Percentiles rank a stretch among this genome's conserved stretches.
phyloP scores from a whole-genome alignment of 1,140 invertebrate genomes.

The Mercenaria mercenaria region DNA sequence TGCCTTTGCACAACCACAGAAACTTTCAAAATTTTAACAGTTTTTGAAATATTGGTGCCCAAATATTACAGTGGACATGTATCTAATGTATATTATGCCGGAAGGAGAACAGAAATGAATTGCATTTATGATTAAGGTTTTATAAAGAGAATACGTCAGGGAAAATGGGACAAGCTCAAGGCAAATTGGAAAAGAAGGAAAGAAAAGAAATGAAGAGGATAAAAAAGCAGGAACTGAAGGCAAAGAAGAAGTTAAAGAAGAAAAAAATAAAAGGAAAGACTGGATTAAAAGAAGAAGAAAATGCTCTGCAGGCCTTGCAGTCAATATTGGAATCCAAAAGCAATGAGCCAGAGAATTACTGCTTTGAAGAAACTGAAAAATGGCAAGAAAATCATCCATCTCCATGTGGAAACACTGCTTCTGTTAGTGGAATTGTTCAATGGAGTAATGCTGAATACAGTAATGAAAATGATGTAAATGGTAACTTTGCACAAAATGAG shows the following conservation, averaged over 20 bases:
- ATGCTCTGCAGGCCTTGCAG: neutral
- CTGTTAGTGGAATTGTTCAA: too few species aligned
- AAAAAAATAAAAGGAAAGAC: constrained; percentile 35
- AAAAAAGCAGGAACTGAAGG: constrained; percentile 11
- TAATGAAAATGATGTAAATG: neutral
- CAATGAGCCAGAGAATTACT: neutral
- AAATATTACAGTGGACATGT: too few species aligned
- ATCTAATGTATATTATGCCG: too few species aligned
- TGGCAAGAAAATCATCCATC: neutral
- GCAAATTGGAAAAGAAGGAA: constrained; percentile 26
- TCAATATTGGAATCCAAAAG: neutral
- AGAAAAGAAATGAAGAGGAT: constrained; percentile 21
- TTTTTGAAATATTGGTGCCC: too few species aligned
- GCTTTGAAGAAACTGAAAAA: neutral
- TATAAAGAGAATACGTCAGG: too few species aligned
- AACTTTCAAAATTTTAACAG: too few species aligned
- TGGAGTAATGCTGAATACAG: neutral
- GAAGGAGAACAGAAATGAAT: too few species aligned
- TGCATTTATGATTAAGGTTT: too few species aligned
- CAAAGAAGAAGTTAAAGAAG: constrained; percentile 39
- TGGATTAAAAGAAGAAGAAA: neutral
- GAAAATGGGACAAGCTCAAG: constrained; percentile 60
- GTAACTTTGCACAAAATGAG: neutral
- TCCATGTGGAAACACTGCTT: neutral
- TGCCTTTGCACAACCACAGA: too few species aligned